Conservation (phyloP, 2,113 vertebrate genomes). For the Zapus hudsonius region DNA sequence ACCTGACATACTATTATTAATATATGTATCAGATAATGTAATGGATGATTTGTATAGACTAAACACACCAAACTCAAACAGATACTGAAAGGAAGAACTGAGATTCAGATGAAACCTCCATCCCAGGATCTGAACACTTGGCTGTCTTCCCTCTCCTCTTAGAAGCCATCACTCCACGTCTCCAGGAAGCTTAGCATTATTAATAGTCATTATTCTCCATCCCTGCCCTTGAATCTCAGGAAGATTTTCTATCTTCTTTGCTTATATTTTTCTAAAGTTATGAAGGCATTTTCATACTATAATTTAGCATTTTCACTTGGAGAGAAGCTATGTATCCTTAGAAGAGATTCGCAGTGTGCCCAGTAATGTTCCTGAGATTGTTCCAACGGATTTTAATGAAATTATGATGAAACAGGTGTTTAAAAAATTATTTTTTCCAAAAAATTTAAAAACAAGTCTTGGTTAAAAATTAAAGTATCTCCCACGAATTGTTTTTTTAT, state of each 20-base stretch:
- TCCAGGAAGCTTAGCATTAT: background rate
- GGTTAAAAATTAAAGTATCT: constrained; percentile 89
- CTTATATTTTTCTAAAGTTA: constrained; percentile 28
- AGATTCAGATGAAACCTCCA: background rate
- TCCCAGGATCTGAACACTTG: background rate
- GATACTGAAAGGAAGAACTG: background rate
- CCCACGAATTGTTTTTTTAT: constrained; percentile 87
- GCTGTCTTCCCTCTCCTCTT: background rate
- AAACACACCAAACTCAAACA: background rate
- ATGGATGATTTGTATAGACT: background rate
- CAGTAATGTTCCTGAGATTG: constrained; percentile 78
- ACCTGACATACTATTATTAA: background rate
- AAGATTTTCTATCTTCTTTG: background rate
- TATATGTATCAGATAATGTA: background rate
- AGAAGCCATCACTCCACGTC: background rate
- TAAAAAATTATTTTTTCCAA: constrained; percentile 83
- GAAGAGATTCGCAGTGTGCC: constrained; percentile 76
- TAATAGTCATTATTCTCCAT: background rate
- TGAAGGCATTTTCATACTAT: constrained; percentile 2
- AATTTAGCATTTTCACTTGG: constrained; percentile 45
- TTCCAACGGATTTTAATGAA: constrained; percentile 78
- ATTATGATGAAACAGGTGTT: constrained; percentile 91
- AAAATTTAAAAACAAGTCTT: constrained; percentile 84
- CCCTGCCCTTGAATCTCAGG: background rate
- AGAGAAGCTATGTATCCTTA: constrained; percentile 66